Conservation (phyloP, 2,113 vertebrate genomes). For the Istiophorus platypterus region DNA sequence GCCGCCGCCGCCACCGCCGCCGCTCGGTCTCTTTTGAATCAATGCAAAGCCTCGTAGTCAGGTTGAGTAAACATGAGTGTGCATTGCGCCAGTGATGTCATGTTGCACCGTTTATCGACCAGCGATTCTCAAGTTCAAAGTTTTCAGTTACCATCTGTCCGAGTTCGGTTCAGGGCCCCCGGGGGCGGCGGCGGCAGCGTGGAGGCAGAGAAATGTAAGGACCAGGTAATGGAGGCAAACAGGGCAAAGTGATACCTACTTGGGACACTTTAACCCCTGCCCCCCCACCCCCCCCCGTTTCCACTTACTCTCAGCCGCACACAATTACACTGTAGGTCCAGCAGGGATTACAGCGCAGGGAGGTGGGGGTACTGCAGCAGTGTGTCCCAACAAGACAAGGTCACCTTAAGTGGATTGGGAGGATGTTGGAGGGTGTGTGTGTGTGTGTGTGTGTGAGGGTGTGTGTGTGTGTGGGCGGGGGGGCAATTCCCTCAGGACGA, state of each 20-base stretch:
- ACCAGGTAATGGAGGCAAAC: slow-evolving; percentile 49
- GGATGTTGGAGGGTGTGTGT: not conserved
- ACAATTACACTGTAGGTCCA: slow-evolving; percentile 37
- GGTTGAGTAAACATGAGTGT: slow-evolving; percentile 34
- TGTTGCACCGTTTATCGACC: slow-evolving; percentile 43
- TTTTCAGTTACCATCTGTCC: slow-evolving; percentile 23
- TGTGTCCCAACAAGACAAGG: slow-evolving; percentile 72
- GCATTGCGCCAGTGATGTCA: slow-evolving; percentile 34
- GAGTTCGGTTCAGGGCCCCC: no score
- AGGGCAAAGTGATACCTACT: slow-evolving; percentile 51
- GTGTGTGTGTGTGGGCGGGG: not conserved
- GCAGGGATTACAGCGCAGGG: slow-evolving; percentile 41
- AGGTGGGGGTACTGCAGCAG: slow-evolving; percentile 52
- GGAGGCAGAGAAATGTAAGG: not conserved
- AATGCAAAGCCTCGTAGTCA: slow-evolving; percentile 14
- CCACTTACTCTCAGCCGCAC: slow-evolving; percentile 42
- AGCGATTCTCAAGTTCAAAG: not conserved
- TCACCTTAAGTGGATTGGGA: slow-evolving; percentile 73
- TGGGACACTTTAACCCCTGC: slow-evolving; percentile 28
- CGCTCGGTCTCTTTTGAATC: slow-evolving; percentile 14
- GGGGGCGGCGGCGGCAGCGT: no score
- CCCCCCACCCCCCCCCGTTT: slow-evolving; percentile 32
- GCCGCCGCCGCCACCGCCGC: no score
- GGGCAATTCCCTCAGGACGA: slow-evolving; percentile 54
- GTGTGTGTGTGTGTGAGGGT: no score